Percentiles rank a stretch among this genome's conserved stretches.
phyloP scores from a whole-genome alignment of 2,888 invertebrate species.

The Meteorus colon region DNA sequence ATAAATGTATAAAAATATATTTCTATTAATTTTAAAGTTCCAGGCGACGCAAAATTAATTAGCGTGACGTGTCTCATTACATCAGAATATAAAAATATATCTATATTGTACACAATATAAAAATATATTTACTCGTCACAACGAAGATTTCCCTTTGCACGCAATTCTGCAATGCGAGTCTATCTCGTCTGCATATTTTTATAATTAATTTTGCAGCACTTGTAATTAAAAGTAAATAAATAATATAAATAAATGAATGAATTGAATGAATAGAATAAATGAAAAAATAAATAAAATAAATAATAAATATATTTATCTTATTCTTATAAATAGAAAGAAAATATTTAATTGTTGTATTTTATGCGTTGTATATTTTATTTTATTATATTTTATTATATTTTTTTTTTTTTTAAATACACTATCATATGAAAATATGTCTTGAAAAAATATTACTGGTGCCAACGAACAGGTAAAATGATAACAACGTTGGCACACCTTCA shows the following conservation, averaged over 20 bases:
- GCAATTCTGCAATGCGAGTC: background rate
- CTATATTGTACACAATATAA: conserved; percentile 18
- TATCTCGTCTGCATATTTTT: conserved; percentile 33
- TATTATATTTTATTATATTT: conserved; percentile 5
- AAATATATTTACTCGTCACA: conserved; percentile 1
- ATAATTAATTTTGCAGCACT: conserved; percentile 28
- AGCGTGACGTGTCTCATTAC: conserved; percentile 42
- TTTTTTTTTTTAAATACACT: background rate
- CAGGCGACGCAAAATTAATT: conserved; percentile 42
- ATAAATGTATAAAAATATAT: background rate
- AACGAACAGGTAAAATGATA: conserved; percentile 41
- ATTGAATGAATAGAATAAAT: background rate
- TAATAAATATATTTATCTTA: background rate
- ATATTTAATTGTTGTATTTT: background rate
- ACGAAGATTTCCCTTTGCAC: background rate
- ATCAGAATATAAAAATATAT: conserved; percentile 27
- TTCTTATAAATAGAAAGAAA: background rate
- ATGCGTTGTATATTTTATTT: background rate
- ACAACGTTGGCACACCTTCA: conserved; percentile 58
- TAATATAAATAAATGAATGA: background rate
- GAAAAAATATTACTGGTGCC: conserved; percentile 40
- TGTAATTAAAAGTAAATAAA: conserved; percentile 32
- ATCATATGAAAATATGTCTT: background rate
- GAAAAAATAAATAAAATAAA: background rate
- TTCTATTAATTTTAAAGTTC: background rate